Evolutionary conservation across 2,888 invertebrate species (phyloP), one percentile per base, ranked within the genome.

Genomic region (Lasioglossum villosulum): DNA sequence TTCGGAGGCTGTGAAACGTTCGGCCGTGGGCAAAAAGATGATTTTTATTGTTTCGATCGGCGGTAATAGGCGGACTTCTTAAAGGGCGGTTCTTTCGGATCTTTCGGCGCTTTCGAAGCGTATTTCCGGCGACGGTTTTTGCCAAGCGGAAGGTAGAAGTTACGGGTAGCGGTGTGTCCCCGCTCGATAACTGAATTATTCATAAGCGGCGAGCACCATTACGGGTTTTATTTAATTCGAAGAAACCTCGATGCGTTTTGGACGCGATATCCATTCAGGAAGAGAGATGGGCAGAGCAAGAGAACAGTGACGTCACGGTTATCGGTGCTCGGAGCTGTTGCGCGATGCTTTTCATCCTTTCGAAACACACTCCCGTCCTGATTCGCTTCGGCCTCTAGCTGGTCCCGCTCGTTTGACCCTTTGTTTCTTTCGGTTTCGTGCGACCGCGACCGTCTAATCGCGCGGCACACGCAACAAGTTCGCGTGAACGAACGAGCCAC

Each of bases 381-480:
- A 59, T 59, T 52, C 71, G 59, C 37, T n/a, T 16, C 66, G 10
- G 30, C 10, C n/a, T 1, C 23, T 23, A n/a, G 66, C 37, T 37
- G 19, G 34, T 34, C 66, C 66, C 19, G 10, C 19, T 56, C 12
- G 27, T 34, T 37, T n/a, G 27, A 27, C 6, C 3, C 19, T 34
- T 59, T n/a, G 16, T 59, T 71, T 76, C 75, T 56, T 34, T 45
- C 34, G 16, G 19, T 45, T 23, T n/a, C 66, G 45, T 27, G 39
- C 39, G 70, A 23, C n/a, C 27, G 14, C 56, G 10, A 42, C 73
- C 83, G 80, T 86, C 80, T 90, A 83, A 86, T 86, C 81, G 86
- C 81, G 66, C 63, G 80, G 72, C 80, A 83, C 90, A 90, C 89
- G 89, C 89, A 89, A 90, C 90, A 90, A 89, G 89, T 89, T 89